Evolutionary conservation across 2,888 invertebrate species (phyloP).

Genomic region (Lissocephala sabroskyi): DNA sequence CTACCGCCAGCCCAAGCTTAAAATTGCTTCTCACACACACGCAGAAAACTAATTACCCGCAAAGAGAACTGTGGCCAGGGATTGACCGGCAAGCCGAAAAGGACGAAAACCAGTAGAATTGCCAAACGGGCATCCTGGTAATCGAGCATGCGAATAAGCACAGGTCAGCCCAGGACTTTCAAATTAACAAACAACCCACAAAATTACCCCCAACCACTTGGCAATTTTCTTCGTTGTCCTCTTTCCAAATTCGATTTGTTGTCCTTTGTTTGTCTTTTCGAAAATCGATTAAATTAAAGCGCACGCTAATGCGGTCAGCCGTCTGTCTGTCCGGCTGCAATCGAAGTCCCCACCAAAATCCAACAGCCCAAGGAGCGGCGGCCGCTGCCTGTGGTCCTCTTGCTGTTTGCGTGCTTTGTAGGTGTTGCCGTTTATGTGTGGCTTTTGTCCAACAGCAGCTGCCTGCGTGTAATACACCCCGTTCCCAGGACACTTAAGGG

Average conservation of each 20-base stretch:
- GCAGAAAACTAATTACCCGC: conserved; percentile 2
- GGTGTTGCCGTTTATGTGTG: conserved; percentile 63
- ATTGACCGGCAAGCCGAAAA: background rate
- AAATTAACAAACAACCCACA: conserved; percentile 30
- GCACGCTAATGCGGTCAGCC: conserved; percentile 38
- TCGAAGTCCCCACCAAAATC: background rate
- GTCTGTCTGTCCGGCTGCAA: background rate
- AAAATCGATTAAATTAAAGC: conserved; percentile 51
- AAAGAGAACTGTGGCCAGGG: background rate
- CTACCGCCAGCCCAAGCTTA: background rate
- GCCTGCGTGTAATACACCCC: conserved; percentile 38
- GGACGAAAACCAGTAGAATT: no score
- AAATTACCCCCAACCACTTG: conserved; percentile 10
- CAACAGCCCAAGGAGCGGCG: background rate
- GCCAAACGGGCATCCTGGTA: conserved; percentile 11
- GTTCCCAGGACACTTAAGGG: conserved; percentile 58
- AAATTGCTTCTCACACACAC: background rate
- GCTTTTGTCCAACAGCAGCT: conserved; percentile 45
- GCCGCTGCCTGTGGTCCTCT: conserved; percentile 1
- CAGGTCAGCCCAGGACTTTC: conserved; percentile 6
- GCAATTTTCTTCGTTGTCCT: no score
- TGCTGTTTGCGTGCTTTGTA: conserved; percentile 60
- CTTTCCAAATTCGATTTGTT: conserved; percentile 8
- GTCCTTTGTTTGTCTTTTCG: conserved; percentile 26
- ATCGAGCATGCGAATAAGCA: conserved; percentile 21